phyloP scores from a whole-genome alignment of 1,140 invertebrate genomes.

The Homalodisca vitripennis region DNA sequence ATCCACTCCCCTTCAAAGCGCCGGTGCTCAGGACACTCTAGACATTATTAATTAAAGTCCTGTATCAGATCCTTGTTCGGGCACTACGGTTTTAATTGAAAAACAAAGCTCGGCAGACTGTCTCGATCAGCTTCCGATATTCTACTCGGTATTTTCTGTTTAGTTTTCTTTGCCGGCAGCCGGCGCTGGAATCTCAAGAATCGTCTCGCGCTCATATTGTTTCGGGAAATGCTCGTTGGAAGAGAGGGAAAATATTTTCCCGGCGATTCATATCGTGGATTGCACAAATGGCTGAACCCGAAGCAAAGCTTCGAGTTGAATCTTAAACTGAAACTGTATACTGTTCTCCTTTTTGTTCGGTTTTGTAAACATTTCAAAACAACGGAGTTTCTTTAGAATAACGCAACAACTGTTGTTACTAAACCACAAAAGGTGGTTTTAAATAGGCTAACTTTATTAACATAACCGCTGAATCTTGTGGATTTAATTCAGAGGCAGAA shows the following conservation, averaged over 20 bases:
- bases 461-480: too few species aligned
- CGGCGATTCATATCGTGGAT: slow-evolving; percentile 1
- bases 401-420: too few species aligned
- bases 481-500: too few species aligned
- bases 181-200: background rate
- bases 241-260: slow-evolving; percentile 6
- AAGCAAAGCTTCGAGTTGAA: too few species aligned
- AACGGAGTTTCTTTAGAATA: too few species aligned
- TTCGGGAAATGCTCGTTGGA: slow-evolving; percentile 12
- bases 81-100: slow-evolving; percentile 1
- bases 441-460: too few species aligned
- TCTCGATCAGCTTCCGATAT: background rate
- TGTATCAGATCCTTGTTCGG: slow-evolving; percentile 13
- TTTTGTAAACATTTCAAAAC: too few species aligned
- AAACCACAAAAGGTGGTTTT: too few species aligned
- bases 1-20: background rate
- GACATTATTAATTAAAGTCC: slow-evolving; percentile 22
- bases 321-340: too few species aligned
- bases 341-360: too few species aligned
- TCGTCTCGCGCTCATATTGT: slow-evolving; percentile 6
- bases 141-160: slow-evolving; percentile 6
- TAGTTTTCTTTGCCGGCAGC: background rate
- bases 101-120: background rate
- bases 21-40: background rate
- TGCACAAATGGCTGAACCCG: background rate